Evolutionary conservation across 2,888 invertebrate genomes (phyloP), one percentile per base, ranked within the genome.

Genomic region (Sarcophaga rosellei): DNA sequence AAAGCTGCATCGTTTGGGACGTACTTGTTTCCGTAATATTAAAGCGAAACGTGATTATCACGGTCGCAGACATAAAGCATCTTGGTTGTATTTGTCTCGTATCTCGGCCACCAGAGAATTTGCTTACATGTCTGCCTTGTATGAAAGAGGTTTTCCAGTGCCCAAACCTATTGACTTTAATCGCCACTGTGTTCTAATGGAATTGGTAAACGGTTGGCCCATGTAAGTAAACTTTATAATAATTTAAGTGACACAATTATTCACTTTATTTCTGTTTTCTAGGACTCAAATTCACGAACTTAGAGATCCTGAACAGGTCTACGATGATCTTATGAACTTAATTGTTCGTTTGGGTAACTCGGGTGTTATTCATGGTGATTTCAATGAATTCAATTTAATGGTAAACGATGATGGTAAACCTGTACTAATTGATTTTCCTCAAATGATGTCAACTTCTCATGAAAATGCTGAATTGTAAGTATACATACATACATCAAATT

Each of bases 311-410:
- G 97, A 96, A 88, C 94, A 94, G 1, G 94, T 99, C 0, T 99
- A 99, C 92, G 98, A 98, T 90, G 97, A 98, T 90, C 95, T 99
- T 84, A 99, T 99, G 99, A 95, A 97, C 90, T 94, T 99, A 45
- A 97, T 99, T 72, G 96, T 99, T 0, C 95, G 96, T 62, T 95
- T 99, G 76, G 99, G 97, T 35, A 97, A 97, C 94, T 96, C 97
- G 90, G 99, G 99, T 0, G 97, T 99, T 3, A 99, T 99, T 89
- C 99, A 99, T 92, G 98, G 99, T 0, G 99, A 99, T 94, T 99
- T 99, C 93, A 99, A 99, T 92, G 99, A 99, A 94, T 99, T 99
- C 93, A 99, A 99, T 93, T 95, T 99, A 87, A 98, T 99, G 96
- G 94, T 97, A 1, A 95, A 95, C 59, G 95, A 96, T 76, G 96